These are phyloP conservation scores for Chondrosia reniformis DNA, from an alignment of 37 sponge, comb jelly and placozoan species.

Conservation along the genomic window DNA sequence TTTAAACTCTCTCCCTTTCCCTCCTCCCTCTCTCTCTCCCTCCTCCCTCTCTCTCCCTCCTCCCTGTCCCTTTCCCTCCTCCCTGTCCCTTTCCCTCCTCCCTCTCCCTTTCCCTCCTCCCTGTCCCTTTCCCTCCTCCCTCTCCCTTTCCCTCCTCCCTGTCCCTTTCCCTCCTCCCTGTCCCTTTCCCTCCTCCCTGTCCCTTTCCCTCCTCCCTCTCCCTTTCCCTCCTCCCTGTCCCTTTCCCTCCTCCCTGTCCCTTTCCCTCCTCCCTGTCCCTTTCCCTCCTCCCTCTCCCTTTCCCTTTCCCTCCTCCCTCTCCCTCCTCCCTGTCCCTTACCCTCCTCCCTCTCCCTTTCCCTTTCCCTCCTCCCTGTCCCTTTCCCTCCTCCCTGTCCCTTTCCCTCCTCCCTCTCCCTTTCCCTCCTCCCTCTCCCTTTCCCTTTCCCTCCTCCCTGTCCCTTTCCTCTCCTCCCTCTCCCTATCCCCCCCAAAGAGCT, in stretches of 20 bases:
- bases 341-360: too few species aligned
- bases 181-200: too few species aligned
- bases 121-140: too few species aligned
- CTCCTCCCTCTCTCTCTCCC: conserved; percentile 17
- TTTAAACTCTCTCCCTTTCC: background rate
- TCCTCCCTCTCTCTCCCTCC: background rate
- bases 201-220: conserved; percentile 7
- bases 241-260: too few species aligned
- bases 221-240: background rate
- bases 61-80: background rate
- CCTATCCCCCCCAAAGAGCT: background rate
- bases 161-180: too few species aligned
- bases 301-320: background rate
- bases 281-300: background rate
- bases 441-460: background rate
- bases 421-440: background rate
- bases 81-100: background rate
- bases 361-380: too few species aligned
- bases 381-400: too few species aligned
- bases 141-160: too few species aligned
- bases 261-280: background rate
- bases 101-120: conserved; percentile 7
- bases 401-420: background rate
- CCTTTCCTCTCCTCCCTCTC: background rate
- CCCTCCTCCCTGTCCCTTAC: too few species aligned